phyloP scores from a whole-genome alignment of 2,113 vertebrate species.

The Corythornis vintsioides region DNA sequence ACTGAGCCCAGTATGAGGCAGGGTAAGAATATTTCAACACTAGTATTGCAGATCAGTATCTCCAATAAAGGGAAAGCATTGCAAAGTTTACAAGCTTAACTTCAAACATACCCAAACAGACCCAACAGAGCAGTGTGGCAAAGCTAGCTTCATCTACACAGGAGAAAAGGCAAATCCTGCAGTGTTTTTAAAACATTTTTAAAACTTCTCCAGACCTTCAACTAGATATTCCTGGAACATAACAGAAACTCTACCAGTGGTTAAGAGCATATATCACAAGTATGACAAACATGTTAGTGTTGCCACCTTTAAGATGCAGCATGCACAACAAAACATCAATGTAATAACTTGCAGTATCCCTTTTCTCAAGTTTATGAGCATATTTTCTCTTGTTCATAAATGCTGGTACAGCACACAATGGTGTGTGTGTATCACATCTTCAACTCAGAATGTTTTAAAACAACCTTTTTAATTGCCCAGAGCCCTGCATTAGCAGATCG shows the following conservation, averaged over 20 bases:
- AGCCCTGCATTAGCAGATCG: neutral
- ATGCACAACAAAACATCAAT: constrained; percentile 22
- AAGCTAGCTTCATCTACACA: neutral
- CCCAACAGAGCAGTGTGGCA: neutral
- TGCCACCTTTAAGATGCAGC: neutral
- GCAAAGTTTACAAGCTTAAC: neutral
- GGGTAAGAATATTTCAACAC: neutral
- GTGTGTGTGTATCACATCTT: neutral
- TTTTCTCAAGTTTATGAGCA: constrained; percentile 16
- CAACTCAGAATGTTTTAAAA: neutral
- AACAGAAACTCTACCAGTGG: constrained; percentile 33
- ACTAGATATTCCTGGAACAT: neutral
- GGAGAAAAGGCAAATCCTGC: neutral
- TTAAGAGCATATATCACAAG: constrained; percentile 2
- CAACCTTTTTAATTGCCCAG: neutral
- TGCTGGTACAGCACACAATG: neutral
- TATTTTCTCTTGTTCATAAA: neutral
- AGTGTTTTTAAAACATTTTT: neutral
- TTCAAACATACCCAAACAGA: neutral
- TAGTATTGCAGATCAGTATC: neutral
- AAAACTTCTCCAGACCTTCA: neutral
- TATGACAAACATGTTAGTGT: constrained; percentile 37
- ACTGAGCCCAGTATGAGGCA: neutral
- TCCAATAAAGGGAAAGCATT: neutral
- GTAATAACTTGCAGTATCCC: constrained; percentile 75